Base-by-base conservation (phyloP, 1,140 invertebrate genomes). In the Drosophila rufa region DNA sequence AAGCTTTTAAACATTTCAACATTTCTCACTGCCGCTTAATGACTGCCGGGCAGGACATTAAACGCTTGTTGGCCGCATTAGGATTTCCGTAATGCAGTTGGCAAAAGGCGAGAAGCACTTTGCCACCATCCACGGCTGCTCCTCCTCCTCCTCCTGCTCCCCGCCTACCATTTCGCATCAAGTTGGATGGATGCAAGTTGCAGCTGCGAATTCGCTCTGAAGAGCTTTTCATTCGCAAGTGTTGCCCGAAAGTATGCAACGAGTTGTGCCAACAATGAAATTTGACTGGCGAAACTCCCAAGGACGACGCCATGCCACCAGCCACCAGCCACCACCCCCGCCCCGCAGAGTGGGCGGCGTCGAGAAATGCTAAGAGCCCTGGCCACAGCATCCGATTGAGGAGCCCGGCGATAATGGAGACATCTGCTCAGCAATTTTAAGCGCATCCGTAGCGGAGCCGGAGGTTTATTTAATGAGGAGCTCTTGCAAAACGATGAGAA, bases 41-140 rank as follows among this genome's bases (percentile, higher is more conserved):
- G 84, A 89, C 84, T 87, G 77, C 80, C 86, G 80, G 69, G 79
- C 73, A 89, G 82, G 80, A 77, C 84, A 87, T 87, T 87, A 83
- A 87, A 87, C 84, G 80, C 84, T 89, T 78, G 80, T 87, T 87
- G 83, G 76, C 80, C 84, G 80, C 83, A 87, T 87, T 87, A 89
- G 77, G 78, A 80, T 80, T 83, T 89, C 73, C 64, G 45, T 86
- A 77, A 82, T 82, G 76, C 70, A 87, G 75, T 82, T 87, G 76
- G 83, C 83, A 81, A 51, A 55, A 33, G 58, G 40, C 36, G 42
- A 67, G 66, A 27, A 59, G 45, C 50, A 73, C 69, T 70, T 50
- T 55, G 36, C 68, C 66, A 47, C 38, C 53, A 57, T 40, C 36
- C 27, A 14, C 22, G 0, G 22, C 22, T 25, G 3, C 48, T 43